A percentile compares a stretch with the other conserved stretches of the same genome.
These are phyloP conservation scores for Apogon hyalosoma DNA, from an alignment of 2,797 vertebrate species.

Conservation along the genomic window DNA sequence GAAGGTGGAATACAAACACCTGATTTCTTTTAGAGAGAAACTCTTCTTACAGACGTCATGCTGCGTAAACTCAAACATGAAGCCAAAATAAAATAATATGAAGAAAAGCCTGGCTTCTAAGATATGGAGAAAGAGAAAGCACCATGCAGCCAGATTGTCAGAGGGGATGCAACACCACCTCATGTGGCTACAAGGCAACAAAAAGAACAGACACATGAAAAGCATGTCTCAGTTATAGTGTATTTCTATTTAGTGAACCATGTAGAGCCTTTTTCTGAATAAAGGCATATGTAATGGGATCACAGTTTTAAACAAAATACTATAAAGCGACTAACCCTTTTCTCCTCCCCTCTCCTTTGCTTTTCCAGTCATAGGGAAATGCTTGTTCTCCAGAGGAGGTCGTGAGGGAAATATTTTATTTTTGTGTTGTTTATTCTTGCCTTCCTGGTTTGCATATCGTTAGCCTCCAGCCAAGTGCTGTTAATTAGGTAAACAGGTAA, in stretches of 20 bases:
- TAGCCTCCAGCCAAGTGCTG: slow-evolving; percentile 77
- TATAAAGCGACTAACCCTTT: slow-evolving; percentile 27
- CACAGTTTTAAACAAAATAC: slow-evolving; percentile 57
- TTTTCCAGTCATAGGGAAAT: slow-evolving; percentile 30
- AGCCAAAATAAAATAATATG: slow-evolving; percentile 34
- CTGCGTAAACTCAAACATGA: slow-evolving; percentile 35
- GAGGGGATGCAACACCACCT: slow-evolving; percentile 34
- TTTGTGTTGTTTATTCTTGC: slow-evolving; percentile 64
- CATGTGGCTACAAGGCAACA: slow-evolving; percentile 27
- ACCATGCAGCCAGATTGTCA: slow-evolving; percentile 45
- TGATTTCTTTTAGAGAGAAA: slow-evolving; percentile 44
- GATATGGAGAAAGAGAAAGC: slow-evolving; percentile 47
- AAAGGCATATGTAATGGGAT: slow-evolving; percentile 43
- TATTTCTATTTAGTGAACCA: slow-evolving; percentile 29
- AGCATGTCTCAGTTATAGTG: slow-evolving; percentile 2
- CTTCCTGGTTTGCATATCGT: slow-evolving; percentile 75
- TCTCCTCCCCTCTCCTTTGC: slow-evolving; percentile 30
- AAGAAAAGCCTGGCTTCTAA: slow-evolving; percentile 36
- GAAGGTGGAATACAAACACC: slow-evolving; percentile 16
- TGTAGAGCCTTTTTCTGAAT: slow-evolving; percentile 31
- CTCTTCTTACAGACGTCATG: slow-evolving; percentile 28
- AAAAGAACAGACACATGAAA: slow-evolving; percentile 55
- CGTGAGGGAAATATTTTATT: slow-evolving; percentile 62
- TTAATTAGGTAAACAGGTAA: slow-evolving; percentile 84
- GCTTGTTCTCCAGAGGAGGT: slow-evolving; percentile 43